Evolutionary conservation across 2,113 vertebrate species (phyloP).

Genomic region (Heloderma charlesbogerti): DNA sequence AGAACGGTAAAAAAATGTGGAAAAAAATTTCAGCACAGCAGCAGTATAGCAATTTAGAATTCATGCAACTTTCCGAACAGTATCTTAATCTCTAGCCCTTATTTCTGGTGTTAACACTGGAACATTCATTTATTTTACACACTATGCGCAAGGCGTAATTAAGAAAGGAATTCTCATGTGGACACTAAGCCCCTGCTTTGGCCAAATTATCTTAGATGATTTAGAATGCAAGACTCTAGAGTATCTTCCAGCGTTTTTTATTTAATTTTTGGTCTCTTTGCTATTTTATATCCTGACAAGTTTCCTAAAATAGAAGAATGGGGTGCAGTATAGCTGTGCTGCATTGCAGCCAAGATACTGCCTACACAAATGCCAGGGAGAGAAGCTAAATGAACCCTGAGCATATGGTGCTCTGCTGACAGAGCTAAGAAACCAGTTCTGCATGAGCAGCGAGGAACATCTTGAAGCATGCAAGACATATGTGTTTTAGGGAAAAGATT

Average conservation of each 20-base stretch:
- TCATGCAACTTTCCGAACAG: conserved; percentile 32
- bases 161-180: conserved; percentile 53
- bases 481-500: conserved; percentile 82
- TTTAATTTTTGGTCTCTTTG: conserved; percentile 42
- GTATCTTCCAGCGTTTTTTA: conserved; percentile 41
- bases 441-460: conserved; percentile 79
- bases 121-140: conserved; percentile 27
- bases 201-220: conserved; percentile 31
- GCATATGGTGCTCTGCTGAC: conserved; percentile 80
- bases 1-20: too few relatives aligned
- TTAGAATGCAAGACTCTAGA: conserved; percentile 54
- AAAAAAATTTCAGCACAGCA: too few relatives aligned
- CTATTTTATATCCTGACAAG: conserved; percentile 74
- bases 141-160: conserved; percentile 1
- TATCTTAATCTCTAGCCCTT: conserved; percentile 48
- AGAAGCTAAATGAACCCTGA: conserved; percentile 75
- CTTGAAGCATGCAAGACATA: conserved; percentile 83
- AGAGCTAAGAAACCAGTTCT: conserved; percentile 74
- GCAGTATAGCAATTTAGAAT: conserved; percentile 15
- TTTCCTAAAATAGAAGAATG: conserved; percentile 69
- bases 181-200: conserved; percentile 33
- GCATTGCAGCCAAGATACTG: conserved; percentile 73
- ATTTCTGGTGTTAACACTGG: background rate
- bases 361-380: conserved; percentile 72
- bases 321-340: conserved; percentile 61